Evolutionary conservation across 2,113 vertebrate species (phyloP).

Genomic region (Lates calcarifer): DNA sequence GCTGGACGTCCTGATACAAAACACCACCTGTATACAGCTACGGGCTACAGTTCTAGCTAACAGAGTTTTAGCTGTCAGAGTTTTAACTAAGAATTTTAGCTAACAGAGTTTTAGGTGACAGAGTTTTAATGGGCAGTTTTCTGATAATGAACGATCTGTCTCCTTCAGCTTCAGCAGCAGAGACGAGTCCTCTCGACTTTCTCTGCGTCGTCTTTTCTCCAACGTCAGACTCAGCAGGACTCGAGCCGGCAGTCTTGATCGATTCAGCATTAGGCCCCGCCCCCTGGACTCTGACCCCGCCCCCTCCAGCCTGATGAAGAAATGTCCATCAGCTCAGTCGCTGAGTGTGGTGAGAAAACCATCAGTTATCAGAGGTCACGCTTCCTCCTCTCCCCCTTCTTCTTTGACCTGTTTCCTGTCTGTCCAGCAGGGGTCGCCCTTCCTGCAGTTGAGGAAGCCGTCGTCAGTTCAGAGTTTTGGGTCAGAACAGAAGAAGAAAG

Average conservation of each 20-base stretch:
- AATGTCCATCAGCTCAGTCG: slow-evolving; percentile 86
- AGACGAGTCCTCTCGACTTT: slow-evolving; percentile 63
- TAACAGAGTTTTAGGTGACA: not conserved
- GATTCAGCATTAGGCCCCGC: slow-evolving; percentile 46
- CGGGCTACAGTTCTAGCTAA: not conserved
- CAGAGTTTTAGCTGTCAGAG: not conserved
- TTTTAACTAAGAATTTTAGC: not conserved
- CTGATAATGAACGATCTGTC: slow-evolving; percentile 1
- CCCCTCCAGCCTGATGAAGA: slow-evolving; percentile 73
- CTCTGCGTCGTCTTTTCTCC: slow-evolving; percentile 88
- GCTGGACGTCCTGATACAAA: not conserved
- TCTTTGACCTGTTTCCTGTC: not conserved
- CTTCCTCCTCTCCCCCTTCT: not conserved
- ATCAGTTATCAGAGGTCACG: not conserved
- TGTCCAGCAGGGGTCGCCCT: slow-evolving; percentile 85
- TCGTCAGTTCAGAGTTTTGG: slow-evolving; percentile 85
- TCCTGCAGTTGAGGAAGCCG: slow-evolving; percentile 83
- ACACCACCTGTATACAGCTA: not conserved
- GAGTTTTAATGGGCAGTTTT: too few species aligned
- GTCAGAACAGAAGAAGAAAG: slow-evolving; percentile 77
- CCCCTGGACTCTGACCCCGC: not conserved
- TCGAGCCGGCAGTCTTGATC: slow-evolving; percentile 89
- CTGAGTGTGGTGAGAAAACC: slow-evolving; percentile 85
- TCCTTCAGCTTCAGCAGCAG: slow-evolving; percentile 42
- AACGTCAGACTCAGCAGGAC: slow-evolving; percentile 84